phyloP scores from a whole-genome alignment of 92 coral and sea anemone genomes.

The Zoanthus sansibaricus region DNA sequence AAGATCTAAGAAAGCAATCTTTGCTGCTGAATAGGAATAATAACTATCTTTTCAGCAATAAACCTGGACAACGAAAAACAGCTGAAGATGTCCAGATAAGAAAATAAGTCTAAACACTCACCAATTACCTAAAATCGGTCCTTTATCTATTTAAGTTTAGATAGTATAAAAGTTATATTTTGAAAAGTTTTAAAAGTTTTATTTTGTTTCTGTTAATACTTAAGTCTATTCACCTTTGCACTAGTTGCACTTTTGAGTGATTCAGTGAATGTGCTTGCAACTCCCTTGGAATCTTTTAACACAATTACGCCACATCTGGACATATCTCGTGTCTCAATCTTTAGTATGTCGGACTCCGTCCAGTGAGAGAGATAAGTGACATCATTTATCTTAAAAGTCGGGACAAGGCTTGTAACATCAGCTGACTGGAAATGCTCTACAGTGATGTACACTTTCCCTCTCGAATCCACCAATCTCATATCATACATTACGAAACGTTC shows the following conservation, averaged over 20 bases:
- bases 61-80: too few species aligned
- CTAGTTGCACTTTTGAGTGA: constrained; percentile 20
- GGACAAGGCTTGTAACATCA: constrained; percentile 46
- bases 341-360: constrained; percentile 35
- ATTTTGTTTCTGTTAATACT: background rate
- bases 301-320: constrained; percentile 37
- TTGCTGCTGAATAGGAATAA: too few species aligned
- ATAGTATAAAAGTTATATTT: too few species aligned
- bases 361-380: constrained; percentile 49
- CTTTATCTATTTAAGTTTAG: too few species aligned
- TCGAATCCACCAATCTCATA: constrained; percentile 56
- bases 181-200: too few species aligned
- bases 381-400: constrained; percentile 48
- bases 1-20: too few species aligned
- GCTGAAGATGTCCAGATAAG: too few species aligned
- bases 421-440: constrained; percentile 57
- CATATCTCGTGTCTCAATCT: background rate
- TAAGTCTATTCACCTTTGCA: background rate
- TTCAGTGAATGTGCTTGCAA: constrained; percentile 37
- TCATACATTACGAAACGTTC: constrained; percentile 52
- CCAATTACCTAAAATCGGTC: too few species aligned
- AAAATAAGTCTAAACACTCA: too few species aligned
- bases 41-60: too few species aligned
- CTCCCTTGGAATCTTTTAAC: constrained; percentile 52
- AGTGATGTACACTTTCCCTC: constrained; percentile 48